A percentile compares a stretch with the other conserved stretches of the same genome.
Evolutionary conservation across 2,888 invertebrate species (phyloP).

Genomic region (Amphipyra tragopoginis): DNA sequence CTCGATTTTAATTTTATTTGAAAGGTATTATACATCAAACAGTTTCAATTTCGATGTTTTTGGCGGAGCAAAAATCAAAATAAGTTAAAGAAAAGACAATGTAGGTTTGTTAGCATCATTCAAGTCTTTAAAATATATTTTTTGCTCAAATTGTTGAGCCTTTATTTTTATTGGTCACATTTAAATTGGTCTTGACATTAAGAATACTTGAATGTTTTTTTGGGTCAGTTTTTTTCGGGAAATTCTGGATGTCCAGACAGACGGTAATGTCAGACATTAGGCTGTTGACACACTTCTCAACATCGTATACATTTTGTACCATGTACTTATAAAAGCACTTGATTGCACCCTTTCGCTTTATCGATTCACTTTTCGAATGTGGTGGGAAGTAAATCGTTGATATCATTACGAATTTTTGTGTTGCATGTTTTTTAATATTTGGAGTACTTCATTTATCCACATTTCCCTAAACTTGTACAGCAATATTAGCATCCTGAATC

Average conservation of each 20-base stretch:
- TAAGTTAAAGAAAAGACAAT: not conserved
- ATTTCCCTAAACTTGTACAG: too few relatives aligned
- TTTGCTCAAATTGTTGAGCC: slow-evolving; percentile 1
- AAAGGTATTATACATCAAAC: not conserved
- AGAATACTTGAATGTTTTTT: slow-evolving; percentile 37
- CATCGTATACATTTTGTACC: not conserved
- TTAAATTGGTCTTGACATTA: slow-evolving; percentile 50
- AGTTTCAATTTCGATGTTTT: not conserved
- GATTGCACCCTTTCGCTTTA: slow-evolving; percentile 1
- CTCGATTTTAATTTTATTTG: not conserved
- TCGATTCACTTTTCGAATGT: not conserved
- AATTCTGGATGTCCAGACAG: slow-evolving; percentile 25
- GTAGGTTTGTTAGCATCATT: not conserved
- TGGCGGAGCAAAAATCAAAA: not conserved
- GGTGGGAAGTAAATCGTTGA: too few relatives aligned
- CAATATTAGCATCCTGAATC: too few relatives aligned
- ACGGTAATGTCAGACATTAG: slow-evolving; percentile 33
- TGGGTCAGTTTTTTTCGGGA: too few relatives aligned
- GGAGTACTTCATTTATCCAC: too few relatives aligned
- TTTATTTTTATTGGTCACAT: slow-evolving; percentile 35
- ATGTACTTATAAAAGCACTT: slow-evolving; percentile 6
- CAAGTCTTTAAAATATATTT: slow-evolving; percentile 4
- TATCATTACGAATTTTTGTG: too few relatives aligned
- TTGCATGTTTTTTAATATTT: too few relatives aligned
- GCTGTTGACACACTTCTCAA: slow-evolving; percentile 24